Evolutionary conservation across 2,888 invertebrate species (phyloP).

Genomic region (Melipona bicolor): DNA sequence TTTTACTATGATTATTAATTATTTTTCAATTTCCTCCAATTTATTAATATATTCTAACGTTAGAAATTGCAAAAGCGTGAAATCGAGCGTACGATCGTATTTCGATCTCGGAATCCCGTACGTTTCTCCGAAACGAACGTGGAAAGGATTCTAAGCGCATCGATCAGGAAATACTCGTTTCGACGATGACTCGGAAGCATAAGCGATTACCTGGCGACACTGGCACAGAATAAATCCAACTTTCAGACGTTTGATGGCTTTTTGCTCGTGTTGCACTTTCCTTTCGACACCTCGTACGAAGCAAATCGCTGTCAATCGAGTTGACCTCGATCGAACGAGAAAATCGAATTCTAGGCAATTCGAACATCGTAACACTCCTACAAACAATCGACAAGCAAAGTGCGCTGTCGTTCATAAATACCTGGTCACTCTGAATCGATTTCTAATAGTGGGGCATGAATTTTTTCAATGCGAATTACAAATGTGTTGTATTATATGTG

Average conservation of each 20-base stretch:
- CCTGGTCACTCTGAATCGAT: neutral
- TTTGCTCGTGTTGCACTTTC: slow-evolving; percentile 22
- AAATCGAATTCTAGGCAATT: slow-evolving; percentile 26
- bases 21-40: neutral
- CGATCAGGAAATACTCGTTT: neutral
- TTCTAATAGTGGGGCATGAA: neutral
- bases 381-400: slow-evolving; percentile 50
- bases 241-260: slow-evolving; percentile 4
- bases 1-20: neutral
- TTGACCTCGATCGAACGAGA: slow-evolving; percentile 37
- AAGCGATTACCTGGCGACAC: neutral
- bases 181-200: slow-evolving; percentile 20
- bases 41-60: neutral
- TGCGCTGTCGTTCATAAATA: neutral
- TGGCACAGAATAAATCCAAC: neutral
- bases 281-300: slow-evolving; percentile 19
- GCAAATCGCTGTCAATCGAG: slow-evolving; percentile 13
- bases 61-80: too few relatives aligned
- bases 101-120: neutral
- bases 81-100: neutral
- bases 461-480: neutral
- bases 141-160: neutral
- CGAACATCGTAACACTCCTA: slow-evolving; percentile 35
- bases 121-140: neutral
- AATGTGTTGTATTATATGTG: too few relatives aligned